Evolutionary conservation across 2,888 invertebrate genomes (phyloP).

Genomic region (Tyria jacobaeae): DNA sequence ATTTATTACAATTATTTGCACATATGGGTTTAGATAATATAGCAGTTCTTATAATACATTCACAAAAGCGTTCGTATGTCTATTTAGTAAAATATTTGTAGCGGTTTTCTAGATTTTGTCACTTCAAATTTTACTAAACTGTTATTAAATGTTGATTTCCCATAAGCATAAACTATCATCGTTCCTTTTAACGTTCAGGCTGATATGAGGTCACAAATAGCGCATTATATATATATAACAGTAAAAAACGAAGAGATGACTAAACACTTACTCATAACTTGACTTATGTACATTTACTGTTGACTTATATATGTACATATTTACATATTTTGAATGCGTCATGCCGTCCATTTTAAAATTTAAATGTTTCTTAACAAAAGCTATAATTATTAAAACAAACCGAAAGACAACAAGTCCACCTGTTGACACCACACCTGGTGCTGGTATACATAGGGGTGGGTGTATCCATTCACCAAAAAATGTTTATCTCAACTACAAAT

Average conservation of each 20-base stretch:
- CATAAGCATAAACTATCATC: too few relatives aligned
- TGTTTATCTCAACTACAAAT: slow-evolving; percentile 74
- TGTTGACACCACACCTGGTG: slow-evolving; percentile 78
- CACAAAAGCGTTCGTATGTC: slow-evolving; percentile 1
- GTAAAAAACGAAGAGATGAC: slow-evolving; percentile 5
- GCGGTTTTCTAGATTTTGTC: neutral
- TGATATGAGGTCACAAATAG: slow-evolving; percentile 17
- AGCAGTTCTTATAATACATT: too few relatives aligned
- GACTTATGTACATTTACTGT: neutral
- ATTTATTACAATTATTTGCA: too few relatives aligned
- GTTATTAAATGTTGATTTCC: neutral
- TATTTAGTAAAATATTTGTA: neutral
- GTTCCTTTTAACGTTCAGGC: too few relatives aligned
- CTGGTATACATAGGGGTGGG: slow-evolving; percentile 54
- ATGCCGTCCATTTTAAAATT: slow-evolving; percentile 22
- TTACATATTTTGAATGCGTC: slow-evolving; percentile 1
- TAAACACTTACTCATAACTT: neutral
- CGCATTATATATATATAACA: slow-evolving; percentile 29
- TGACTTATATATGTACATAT: neutral
- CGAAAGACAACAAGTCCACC: slow-evolving; percentile 62
- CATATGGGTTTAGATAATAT: too few relatives aligned
- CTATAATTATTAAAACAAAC: slow-evolving; percentile 48
- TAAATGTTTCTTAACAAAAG: slow-evolving; percentile 21
- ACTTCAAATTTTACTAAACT: neutral
- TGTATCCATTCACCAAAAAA: slow-evolving; percentile 56